phyloP scores from a whole-genome alignment of 2,888 invertebrate genomes.

The Chironomus tentans region DNA sequence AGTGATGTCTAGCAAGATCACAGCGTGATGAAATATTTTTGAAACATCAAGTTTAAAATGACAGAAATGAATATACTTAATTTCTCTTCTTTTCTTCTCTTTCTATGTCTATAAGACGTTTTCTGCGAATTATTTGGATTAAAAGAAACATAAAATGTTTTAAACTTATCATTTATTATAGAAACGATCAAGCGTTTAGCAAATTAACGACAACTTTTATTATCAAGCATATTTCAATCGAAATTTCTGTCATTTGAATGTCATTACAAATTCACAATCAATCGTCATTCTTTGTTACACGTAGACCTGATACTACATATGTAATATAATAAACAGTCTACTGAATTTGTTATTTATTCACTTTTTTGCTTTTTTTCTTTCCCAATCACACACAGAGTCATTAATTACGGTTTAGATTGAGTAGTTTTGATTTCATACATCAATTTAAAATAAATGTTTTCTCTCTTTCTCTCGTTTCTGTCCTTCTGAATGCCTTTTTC shows the following conservation, averaged over 20 bases:
- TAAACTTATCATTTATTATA: too few species aligned
- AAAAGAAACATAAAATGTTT: too few species aligned
- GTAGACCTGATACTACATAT: background rate
- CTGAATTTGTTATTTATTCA: background rate
- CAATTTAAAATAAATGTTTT: background rate
- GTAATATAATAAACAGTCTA: background rate
- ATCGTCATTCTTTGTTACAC: background rate
- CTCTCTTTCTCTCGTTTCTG: background rate
- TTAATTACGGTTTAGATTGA: background rate
- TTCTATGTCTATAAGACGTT: background rate
- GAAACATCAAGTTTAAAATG: slow-evolving; percentile 3
- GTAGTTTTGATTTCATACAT: slow-evolving; percentile 7
- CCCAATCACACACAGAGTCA: background rate
- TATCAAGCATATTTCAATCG: background rate
- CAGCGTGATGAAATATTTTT: slow-evolving; percentile 18
- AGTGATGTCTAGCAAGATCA: background rate
- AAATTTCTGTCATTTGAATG: background rate
- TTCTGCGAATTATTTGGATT: too few species aligned
- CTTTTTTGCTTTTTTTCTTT: background rate
- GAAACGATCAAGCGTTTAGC: background rate
- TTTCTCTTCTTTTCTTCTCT: background rate
- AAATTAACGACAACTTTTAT: background rate
- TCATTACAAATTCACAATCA: background rate
- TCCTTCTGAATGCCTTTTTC: background rate
- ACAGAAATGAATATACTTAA: background rate